Evolutionary conservation across 2,113 vertebrate species (phyloP).

Genomic region (Fulmarus glacialis): DNA sequence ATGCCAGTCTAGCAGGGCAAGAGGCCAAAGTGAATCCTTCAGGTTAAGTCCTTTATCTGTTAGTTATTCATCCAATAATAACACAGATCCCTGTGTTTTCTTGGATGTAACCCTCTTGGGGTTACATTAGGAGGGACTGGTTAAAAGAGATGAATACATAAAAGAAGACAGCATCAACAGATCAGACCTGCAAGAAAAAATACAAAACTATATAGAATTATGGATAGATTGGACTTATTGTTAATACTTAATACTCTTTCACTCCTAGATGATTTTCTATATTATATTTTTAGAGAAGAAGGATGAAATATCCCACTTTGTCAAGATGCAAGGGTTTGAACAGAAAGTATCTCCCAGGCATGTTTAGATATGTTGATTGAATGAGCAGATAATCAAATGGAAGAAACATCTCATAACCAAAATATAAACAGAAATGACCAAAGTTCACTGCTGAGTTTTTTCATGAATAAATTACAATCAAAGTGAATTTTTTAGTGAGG

Average conservation of each 20-base stretch:
- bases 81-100: background rate
- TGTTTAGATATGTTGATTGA: slow-evolving; percentile 6
- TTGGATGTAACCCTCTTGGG: background rate
- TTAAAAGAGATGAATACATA: background rate
- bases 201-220: background rate
- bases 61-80: background rate
- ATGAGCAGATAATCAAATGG: slow-evolving; percentile 8
- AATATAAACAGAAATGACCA: slow-evolving; percentile 1
- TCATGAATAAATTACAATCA: slow-evolving; percentile 38
- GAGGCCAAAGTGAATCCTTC: background rate
- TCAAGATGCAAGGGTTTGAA: background rate
- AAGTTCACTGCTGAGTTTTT: background rate
- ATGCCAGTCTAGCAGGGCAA: background rate
- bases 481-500: background rate
- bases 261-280: background rate
- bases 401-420: background rate
- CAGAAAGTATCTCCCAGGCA: background rate
- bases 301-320: background rate
- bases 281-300: background rate
- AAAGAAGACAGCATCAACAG: background rate
- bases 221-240: background rate
- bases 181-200: background rate
- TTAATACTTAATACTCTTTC: background rate
- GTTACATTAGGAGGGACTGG: background rate
- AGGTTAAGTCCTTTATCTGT: background rate